Evolutionary conservation across 2,888 invertebrate genomes (phyloP).

Genomic region (Nycteola revayana): DNA sequence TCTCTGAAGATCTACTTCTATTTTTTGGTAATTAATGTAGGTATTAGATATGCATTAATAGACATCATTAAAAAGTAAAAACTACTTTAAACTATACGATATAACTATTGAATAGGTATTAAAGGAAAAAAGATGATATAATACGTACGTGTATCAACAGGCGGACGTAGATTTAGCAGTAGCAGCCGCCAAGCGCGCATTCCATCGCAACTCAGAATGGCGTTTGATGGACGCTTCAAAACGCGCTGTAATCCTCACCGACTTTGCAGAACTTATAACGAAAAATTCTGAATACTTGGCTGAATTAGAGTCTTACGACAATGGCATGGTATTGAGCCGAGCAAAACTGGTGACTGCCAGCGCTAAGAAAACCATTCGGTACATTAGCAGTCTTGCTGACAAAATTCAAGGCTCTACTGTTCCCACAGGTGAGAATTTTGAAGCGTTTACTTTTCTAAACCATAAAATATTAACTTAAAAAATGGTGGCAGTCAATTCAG

Average conservation of each 20-base stretch:
- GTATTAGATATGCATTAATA: no score
- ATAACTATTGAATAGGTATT: no score
- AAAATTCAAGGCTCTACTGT: constrained; percentile 90
- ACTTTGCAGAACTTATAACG: constrained; percentile 87
- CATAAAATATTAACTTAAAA: no score
- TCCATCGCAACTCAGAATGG: constrained; percentile 86
- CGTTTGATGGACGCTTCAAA: constrained; percentile 90
- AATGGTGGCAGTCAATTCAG: no score
- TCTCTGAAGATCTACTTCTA: no score
- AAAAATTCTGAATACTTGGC: constrained; percentile 92
- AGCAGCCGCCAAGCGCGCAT: constrained; percentile 84
- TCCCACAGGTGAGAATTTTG: constrained; percentile 65
- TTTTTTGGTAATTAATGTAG: no score
- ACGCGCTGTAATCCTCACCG: constrained; percentile 86
- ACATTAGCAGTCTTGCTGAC: constrained; percentile 94
- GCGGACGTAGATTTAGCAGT: constrained; percentile 90
- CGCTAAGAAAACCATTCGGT: constrained; percentile 82
- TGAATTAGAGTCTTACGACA: constrained; percentile 94
- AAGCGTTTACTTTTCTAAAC: no score
- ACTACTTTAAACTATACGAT: no score
- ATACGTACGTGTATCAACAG: constrained; percentile 47
- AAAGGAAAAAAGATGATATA: no score
- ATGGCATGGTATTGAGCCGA: constrained; percentile 89
- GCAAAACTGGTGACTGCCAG: constrained; percentile 80
- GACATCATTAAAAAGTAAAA: no score